Conservation (phyloP, 2,888 invertebrate genomes). For the Thysanoteuthis rhombus region DNA sequence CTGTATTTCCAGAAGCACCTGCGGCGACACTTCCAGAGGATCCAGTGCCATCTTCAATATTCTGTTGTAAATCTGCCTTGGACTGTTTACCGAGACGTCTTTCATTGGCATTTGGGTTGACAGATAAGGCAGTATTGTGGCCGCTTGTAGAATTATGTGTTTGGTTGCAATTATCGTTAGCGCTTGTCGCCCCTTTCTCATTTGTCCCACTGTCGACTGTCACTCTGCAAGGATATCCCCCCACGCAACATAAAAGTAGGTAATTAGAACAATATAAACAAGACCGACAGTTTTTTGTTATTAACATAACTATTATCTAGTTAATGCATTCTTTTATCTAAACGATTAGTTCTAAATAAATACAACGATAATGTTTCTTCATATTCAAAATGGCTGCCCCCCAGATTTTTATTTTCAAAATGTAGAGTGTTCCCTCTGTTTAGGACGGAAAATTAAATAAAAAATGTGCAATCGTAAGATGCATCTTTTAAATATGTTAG, state of each 20-base stretch:
- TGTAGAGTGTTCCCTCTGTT: background rate
- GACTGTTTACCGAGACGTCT: slow-evolving; percentile 18
- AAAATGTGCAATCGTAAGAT: background rate
- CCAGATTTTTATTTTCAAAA: background rate
- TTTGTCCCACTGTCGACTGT: background rate
- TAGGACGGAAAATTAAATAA: background rate
- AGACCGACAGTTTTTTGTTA: background rate
- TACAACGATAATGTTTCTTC: background rate
- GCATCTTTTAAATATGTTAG: too few relatives aligned
- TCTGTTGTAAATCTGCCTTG: background rate
- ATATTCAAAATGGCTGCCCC: slow-evolving; percentile 28
- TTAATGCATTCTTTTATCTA: too few relatives aligned
- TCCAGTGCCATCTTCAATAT: background rate
- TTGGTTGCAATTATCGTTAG: background rate
- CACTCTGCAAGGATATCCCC: background rate
- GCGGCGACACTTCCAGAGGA: background rate
- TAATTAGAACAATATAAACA: background rate
- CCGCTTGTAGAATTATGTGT: background rate
- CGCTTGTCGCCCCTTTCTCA: slow-evolving; percentile 24
- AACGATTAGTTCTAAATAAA: too few relatives aligned
- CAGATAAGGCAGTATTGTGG: background rate
- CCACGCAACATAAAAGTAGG: background rate
- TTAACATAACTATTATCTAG: too few relatives aligned
- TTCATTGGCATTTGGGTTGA: background rate
- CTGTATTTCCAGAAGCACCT: background rate